These are phyloP conservation scores for Salvelinus fontinalis DNA, from an alignment of 2,113 vertebrate species.

Conservation along the genomic window DNA sequence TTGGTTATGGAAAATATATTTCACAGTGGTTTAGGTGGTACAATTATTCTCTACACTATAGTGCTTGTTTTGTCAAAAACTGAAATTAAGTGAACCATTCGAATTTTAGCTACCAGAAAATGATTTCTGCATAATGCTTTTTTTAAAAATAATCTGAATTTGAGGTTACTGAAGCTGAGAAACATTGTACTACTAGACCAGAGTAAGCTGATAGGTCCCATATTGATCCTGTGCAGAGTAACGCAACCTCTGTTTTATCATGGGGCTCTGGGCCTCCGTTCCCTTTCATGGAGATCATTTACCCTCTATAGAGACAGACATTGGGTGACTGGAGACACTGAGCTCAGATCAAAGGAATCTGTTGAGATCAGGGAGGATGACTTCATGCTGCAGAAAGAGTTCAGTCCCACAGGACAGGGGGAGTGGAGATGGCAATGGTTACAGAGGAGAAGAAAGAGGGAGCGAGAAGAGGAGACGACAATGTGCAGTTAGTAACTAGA, in stretches of 20 bases:
- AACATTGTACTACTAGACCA: not conserved
- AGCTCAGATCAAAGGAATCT: conserved; percentile 25
- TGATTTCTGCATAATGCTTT: too few species aligned
- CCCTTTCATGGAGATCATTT: conserved; percentile 6
- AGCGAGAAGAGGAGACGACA: conserved; percentile 3
- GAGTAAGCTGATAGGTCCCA: not conserved
- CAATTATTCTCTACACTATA: too few species aligned
- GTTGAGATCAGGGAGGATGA: conserved; percentile 15
- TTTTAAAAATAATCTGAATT: not conserved
- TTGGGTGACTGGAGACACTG: conserved; percentile 4
- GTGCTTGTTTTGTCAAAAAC: too few species aligned
- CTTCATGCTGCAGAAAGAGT: not conserved
- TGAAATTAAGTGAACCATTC: too few species aligned
- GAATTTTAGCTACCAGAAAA: too few species aligned
- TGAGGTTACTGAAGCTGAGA: not conserved
- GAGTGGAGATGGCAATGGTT: not conserved
- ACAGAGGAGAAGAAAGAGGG: not conserved
- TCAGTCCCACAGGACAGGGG: not conserved
- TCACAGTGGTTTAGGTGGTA: too few species aligned
- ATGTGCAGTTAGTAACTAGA: not conserved
- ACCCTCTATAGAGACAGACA: not conserved
- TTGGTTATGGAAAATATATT: too few species aligned
- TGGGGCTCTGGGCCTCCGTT: conserved; percentile 13
- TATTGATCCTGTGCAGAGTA: not conserved
- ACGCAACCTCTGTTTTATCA: not conserved